phyloP scores from a whole-genome alignment of 2,797 vertebrate genomes.

The Gobio occitaniae region DNA sequence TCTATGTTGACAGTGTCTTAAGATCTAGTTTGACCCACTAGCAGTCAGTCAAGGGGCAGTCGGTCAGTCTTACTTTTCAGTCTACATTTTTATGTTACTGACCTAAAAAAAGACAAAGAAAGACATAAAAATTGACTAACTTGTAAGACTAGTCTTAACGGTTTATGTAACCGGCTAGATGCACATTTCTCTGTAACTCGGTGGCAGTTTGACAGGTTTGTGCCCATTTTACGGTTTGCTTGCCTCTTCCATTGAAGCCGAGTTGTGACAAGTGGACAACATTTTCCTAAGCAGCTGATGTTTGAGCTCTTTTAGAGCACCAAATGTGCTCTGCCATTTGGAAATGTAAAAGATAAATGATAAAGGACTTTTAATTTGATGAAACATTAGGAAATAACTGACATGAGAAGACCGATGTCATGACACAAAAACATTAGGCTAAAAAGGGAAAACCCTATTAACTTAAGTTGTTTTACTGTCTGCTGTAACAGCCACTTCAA shows the following conservation, averaged over 20 bases:
- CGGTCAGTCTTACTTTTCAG: neutral
- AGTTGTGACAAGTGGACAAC: neutral
- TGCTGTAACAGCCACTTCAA: conserved; percentile 33
- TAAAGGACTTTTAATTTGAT: neutral
- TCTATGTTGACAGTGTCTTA: neutral
- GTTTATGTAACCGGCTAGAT: neutral
- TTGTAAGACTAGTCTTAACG: neutral
- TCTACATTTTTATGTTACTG: neutral
- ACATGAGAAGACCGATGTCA: conserved; percentile 6
- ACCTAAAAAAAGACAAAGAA: neutral
- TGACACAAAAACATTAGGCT: conserved; percentile 37
- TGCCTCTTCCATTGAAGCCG: neutral
- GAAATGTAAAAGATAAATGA: neutral
- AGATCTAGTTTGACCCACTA: neutral
- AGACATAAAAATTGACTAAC: neutral
- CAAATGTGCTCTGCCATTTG: neutral
- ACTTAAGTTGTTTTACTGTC: conserved; percentile 47
- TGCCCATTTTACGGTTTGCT: neutral
- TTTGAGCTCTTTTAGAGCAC: neutral
- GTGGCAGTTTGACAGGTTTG: neutral
- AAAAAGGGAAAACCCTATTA: conserved; percentile 33
- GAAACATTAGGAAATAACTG: conserved; percentile 39
- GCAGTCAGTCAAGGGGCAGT: neutral
- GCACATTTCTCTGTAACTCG: neutral
- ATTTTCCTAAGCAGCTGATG: neutral